Conservation (phyloP, 92 coral and sea anemone species). For the Porites lobata region DNA sequence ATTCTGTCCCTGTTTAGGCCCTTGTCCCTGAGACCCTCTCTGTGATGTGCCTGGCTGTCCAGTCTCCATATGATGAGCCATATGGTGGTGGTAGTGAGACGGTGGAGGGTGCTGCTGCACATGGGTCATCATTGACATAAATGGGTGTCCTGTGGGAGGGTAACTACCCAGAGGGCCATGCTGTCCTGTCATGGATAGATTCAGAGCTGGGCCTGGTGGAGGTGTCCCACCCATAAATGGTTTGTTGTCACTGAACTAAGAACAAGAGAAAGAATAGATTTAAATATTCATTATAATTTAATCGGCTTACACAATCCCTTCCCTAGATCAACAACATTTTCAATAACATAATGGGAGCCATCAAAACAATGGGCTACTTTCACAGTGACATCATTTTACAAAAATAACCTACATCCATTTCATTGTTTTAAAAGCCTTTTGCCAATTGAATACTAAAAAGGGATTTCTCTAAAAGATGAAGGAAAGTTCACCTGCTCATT, state of each 20-base stretch:
- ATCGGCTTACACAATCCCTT: no score
- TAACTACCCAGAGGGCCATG: slow-evolving; percentile 85
- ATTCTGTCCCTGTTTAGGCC: slow-evolving; percentile 88
- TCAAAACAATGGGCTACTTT: no score
- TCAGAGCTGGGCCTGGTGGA: slow-evolving; percentile 87
- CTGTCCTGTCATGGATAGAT: slow-evolving; percentile 85
- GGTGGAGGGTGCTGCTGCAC: slow-evolving; percentile 91
- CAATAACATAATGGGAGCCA: no score
- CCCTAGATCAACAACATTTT: no score
- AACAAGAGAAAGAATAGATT: not conserved
- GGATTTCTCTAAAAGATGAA: no score
- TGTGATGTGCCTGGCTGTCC: slow-evolving; percentile 81
- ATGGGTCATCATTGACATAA: slow-evolving; percentile 83
- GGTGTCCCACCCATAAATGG: slow-evolving; percentile 91
- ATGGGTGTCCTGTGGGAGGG: slow-evolving; percentile 82
- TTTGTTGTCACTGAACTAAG: slow-evolving; percentile 83
- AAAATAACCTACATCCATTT: no score
- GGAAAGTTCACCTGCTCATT: not conserved
- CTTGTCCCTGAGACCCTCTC: slow-evolving; percentile 85
- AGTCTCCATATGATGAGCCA: slow-evolving; percentile 86
- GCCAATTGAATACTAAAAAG: no score
- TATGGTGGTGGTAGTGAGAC: slow-evolving; percentile 84
- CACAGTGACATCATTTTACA: no score
- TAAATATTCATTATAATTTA: no score
- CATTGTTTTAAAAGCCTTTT: no score